Percentiles rank a stretch among this genome's conserved stretches.
These are phyloP conservation scores for Seira ritae DNA, from an alignment of 2,888 invertebrate species.

Conservation along the genomic window DNA sequence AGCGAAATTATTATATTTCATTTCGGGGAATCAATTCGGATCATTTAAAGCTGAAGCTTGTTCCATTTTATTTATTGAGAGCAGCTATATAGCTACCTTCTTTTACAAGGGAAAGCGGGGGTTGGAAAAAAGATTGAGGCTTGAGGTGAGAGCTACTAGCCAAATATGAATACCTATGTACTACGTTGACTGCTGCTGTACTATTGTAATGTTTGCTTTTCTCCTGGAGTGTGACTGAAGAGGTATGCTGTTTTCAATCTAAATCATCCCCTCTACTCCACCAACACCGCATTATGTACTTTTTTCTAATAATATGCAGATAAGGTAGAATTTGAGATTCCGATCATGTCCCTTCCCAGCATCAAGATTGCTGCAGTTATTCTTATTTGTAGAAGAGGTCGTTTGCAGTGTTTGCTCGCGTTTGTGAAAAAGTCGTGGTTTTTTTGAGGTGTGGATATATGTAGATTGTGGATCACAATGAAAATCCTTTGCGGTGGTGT, in stretches of 20 bases:
- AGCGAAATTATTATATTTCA: not conserved
- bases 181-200: not conserved
- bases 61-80: no score
- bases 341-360: slow-evolving; percentile 27
- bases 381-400: no score
- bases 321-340: slow-evolving; percentile 52
- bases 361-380: not conserved
- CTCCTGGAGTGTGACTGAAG: not conserved
- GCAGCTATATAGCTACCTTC: no score
- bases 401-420: not conserved
- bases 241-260: no score
- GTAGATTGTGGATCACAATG: not conserved
- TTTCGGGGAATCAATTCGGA: not conserved
- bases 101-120: not conserved
- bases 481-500: not conserved
- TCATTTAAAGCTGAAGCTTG: no score
- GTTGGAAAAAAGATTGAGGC: no score
- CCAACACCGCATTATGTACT: not conserved
- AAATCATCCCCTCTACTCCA: no score
- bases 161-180: not conserved
- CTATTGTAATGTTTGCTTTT: not conserved
- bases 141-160: not conserved
- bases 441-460: not conserved
- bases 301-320: slow-evolving; percentile 62
- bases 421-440: not conserved